A percentile compares a stretch with the other conserved stretches of the same genome.
phyloP scores from a whole-genome alignment of 2,888 invertebrate genomes.

The Mimachlamys varia region DNA sequence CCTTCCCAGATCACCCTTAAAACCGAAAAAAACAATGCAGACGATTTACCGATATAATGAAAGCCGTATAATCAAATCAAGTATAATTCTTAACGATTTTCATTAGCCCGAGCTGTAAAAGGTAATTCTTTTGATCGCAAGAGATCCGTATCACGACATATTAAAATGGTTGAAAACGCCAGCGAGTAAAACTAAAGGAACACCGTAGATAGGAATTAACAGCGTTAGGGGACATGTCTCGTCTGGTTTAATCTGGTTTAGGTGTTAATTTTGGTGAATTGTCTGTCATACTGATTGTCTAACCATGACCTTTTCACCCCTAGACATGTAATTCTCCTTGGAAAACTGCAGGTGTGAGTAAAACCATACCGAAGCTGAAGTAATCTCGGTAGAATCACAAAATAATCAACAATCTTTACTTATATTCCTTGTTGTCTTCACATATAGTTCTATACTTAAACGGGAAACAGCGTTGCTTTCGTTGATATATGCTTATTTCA shows the following conservation, averaged over 20 bases:
- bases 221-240: not conserved
- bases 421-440: not conserved
- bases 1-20: not conserved
- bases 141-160: not conserved
- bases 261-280: not conserved
- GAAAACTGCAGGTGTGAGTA: not conserved
- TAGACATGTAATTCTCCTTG: not conserved
- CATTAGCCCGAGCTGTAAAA: not conserved
- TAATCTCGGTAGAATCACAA: not conserved
- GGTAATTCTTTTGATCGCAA: not conserved
- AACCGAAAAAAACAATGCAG: not conserved
- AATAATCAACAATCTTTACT: not conserved
- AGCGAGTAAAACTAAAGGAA: not conserved
- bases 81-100: not conserved
- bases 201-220: not conserved
- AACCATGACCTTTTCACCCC: not conserved
- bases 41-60: not conserved
- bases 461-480: too few species aligned
- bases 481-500: too few species aligned
- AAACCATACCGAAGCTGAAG: not conserved
- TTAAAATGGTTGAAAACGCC: not conserved
- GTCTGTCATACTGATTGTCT: not conserved
- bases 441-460: too few species aligned
- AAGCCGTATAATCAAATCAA: not conserved
- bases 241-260: not conserved